Evolutionary conservation across 2,797 vertebrate genomes (phyloP).

Genomic region (Tinamus major): DNA sequence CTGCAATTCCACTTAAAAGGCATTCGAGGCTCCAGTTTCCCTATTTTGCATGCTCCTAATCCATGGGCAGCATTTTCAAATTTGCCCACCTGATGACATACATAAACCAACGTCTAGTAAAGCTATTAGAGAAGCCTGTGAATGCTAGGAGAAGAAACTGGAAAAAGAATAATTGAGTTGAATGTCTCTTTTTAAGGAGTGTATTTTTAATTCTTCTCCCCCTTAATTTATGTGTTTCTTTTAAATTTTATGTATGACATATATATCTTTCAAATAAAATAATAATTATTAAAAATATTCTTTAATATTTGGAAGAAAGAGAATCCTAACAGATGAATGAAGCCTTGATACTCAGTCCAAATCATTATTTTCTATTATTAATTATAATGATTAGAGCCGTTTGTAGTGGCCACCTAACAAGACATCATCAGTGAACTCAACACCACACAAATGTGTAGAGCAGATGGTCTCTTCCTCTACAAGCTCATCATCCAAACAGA

Average conservation of each 20-base stretch:
- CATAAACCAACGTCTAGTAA: neutral
- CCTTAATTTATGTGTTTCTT: neutral
- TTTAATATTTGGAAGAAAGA: neutral
- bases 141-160: neutral
- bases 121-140: neutral
- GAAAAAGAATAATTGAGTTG: neutral
- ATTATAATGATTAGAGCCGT: neutral
- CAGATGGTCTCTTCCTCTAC: neutral
- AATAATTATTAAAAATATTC: neutral
- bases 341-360: neutral
- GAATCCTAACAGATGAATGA: neutral
- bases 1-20: neutral
- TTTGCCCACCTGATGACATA: neutral
- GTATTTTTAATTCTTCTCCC: neutral
- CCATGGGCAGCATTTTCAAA: neutral
- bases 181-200: neutral
- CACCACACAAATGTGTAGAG: neutral
- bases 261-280: neutral
- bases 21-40: neutral
- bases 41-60: neutral
- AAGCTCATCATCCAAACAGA: constrained; percentile 2
- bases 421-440: neutral
- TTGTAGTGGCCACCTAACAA: neutral
- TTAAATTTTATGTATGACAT: neutral
- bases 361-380: neutral